Conservation (phyloP, 2,888 invertebrate species). For the Spilarctia lutea region DNA sequence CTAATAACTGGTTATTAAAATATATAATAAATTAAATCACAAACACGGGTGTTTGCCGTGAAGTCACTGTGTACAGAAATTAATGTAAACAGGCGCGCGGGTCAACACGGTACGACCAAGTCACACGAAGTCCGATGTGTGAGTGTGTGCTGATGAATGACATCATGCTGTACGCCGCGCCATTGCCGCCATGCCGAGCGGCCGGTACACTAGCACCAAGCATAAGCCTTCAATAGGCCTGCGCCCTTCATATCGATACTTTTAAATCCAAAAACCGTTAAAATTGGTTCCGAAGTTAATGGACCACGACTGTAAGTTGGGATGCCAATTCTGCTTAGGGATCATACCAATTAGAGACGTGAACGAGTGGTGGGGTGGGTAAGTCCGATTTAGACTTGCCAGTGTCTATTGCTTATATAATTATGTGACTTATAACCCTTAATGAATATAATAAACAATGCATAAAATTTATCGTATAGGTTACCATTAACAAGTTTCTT, state of each 20-base stretch:
- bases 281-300: background rate
- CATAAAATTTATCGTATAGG: background rate
- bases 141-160: conserved; percentile 81
- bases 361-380: background rate
- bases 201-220: conserved; percentile 51
- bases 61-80: conserved; percentile 73
- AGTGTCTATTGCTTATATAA: background rate
- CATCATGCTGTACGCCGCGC: conserved; percentile 73
- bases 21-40: conserved; percentile 79
- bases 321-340: background rate
- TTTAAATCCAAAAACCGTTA: conserved; percentile 16
- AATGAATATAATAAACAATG: background rate
- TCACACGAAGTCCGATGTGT: conserved; percentile 75
- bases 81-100: conserved; percentile 80
- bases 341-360: background rate
- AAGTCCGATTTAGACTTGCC: background rate
- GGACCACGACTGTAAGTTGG: background rate
- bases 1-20: conserved; percentile 62
- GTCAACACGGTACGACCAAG: conserved; percentile 62
- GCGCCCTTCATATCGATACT: conserved; percentile 50
- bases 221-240: conserved; percentile 44
- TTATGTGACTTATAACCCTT: no score
- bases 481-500: background rate
- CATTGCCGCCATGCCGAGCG: conserved; percentile 54
- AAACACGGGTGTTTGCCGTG: conserved; percentile 75